phyloP scores from a whole-genome alignment of 2,797 vertebrate species.

The Phataginus tricuspis region DNA sequence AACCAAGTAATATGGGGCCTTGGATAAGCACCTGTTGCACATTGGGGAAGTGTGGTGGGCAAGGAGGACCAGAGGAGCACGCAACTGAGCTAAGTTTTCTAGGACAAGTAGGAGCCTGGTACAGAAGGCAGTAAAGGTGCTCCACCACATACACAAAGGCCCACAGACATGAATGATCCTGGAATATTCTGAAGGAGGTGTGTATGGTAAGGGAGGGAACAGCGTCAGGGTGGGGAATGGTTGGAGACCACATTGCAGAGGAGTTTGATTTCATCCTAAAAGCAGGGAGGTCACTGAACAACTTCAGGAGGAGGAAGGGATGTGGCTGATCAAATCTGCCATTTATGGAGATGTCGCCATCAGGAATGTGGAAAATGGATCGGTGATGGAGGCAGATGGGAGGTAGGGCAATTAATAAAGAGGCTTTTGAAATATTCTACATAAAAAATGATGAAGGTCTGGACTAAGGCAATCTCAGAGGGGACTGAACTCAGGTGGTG shows the following conservation, averaged over 20 bases:
- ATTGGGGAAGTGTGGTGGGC: neutral
- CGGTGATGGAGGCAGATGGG: neutral
- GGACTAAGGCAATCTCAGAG: neutral
- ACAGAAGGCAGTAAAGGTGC: neutral
- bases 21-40: neutral
- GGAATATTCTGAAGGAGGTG: neutral
- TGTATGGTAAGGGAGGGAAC: neutral
- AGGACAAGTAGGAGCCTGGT: neutral
- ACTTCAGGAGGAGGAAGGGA: neutral
- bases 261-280: neutral
- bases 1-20: neutral
- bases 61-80: neutral
- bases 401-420: neutral
- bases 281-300: neutral
- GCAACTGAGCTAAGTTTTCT: neutral
- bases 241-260: neutral
- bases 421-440: neutral
- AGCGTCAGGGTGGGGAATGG: neutral
- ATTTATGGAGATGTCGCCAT: neutral
- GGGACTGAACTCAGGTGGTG: neutral
- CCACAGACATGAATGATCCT: neutral
- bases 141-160: neutral
- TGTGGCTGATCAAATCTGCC: neutral
- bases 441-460: neutral
- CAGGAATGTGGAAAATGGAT: neutral